phyloP scores from a whole-genome alignment of 30 jellyfish, hydroid and myxozoan species.

The Phacellophora camtschatica region DNA sequence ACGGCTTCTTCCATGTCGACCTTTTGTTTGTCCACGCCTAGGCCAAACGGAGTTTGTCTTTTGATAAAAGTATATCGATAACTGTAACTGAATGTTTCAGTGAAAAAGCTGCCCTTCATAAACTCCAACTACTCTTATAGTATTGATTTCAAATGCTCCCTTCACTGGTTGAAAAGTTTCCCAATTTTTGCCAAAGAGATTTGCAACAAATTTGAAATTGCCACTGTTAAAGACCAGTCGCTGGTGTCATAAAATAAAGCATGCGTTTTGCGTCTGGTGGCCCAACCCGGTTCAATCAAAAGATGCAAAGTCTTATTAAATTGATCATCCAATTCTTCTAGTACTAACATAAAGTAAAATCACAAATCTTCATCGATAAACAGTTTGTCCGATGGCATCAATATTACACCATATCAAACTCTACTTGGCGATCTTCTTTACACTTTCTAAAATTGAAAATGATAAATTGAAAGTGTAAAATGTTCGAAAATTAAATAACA shows the following conservation, averaged over 20 bases:
- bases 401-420: too few relatives aligned
- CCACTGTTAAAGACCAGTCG: conserved; percentile 32
- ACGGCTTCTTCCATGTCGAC: conserved; percentile 76
- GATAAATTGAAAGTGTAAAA: too few relatives aligned
- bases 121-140: neutral
- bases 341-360: neutral
- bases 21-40: conserved; percentile 30
- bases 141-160: too few relatives aligned
- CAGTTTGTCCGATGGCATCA: too few relatives aligned
- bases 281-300: neutral
- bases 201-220: too few relatives aligned
- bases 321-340: neutral
- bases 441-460: too few relatives aligned
- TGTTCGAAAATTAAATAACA: too few relatives aligned
- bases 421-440: too few relatives aligned
- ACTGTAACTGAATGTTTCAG: neutral
- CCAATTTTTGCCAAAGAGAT: too few relatives aligned
- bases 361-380: neutral
- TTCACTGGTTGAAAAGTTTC: too few relatives aligned
- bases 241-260: conserved; percentile 23
- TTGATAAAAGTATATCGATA: neutral
- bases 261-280: conserved; percentile 42
- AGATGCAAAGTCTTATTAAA: neutral
- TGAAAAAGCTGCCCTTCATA: too few relatives aligned
- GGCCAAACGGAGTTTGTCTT: conserved; percentile 14